These are phyloP conservation scores for Tiphia femorata DNA, from an alignment of 2,888 invertebrate genomes.

Conservation along the genomic window DNA sequence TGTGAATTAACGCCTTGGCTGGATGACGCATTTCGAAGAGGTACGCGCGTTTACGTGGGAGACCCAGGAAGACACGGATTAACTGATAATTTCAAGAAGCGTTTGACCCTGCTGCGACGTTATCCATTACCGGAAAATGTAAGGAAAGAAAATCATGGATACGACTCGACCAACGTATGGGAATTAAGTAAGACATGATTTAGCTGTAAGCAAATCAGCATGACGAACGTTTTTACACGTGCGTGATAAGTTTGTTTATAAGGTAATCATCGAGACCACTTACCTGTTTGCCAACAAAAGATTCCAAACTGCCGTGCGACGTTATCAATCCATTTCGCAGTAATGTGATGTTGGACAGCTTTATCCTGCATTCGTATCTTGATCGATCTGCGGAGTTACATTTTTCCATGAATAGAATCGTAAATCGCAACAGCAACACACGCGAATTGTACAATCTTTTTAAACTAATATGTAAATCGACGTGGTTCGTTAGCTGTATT, in stretches of 20 bases:
- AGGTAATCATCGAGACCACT: constrained; percentile 31
- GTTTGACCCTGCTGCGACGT: constrained; percentile 61
- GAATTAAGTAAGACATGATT: too few species aligned
- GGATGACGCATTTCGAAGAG: constrained; percentile 32
- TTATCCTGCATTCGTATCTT: constrained; percentile 73
- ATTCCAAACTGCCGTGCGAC: constrained; percentile 57
- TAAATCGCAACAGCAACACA: neutral
- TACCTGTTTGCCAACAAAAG: constrained; percentile 65
- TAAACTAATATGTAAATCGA: too few species aligned
- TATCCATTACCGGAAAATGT: constrained; percentile 26
- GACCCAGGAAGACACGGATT: constrained; percentile 76
- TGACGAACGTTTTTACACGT: too few species aligned
- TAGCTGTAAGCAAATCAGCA: too few species aligned
- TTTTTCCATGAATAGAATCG: constrained; percentile 32
- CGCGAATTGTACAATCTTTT: too few species aligned
- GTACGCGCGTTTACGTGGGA: constrained; percentile 71
- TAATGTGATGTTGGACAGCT: constrained; percentile 65
- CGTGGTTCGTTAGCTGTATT: too few species aligned
- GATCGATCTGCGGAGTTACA: constrained; percentile 71
- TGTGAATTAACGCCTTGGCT: constrained; percentile 73
- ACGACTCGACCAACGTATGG: constrained; percentile 17
- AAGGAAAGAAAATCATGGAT: constrained; percentile 27
- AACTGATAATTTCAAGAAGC: constrained; percentile 62
- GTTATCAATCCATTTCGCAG: constrained; percentile 50
- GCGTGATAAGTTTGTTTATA: too few species aligned